Evolutionary conservation across 2,888 invertebrate species (phyloP).

Genomic region (Oxystoma pomonae): DNA sequence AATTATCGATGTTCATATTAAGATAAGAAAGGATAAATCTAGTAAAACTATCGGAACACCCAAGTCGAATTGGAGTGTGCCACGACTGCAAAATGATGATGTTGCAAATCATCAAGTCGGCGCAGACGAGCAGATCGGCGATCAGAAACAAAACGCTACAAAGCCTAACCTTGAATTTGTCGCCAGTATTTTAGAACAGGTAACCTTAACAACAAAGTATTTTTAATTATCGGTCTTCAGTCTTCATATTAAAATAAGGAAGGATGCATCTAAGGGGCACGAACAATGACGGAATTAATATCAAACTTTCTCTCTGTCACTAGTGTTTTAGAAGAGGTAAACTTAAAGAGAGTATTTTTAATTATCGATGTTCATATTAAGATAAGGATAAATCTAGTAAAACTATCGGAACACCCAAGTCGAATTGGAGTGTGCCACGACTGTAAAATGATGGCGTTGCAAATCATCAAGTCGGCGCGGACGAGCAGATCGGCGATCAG

Average conservation of each 20-base stretch:
- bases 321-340: too few species aligned
- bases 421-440: constrained; percentile 95
- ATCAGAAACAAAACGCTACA: constrained; percentile 76
- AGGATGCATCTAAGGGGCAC: neutral
- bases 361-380: too few species aligned
- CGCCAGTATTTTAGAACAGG: constrained; percentile 78
- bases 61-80: constrained; percentile 91
- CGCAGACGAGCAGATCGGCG: constrained; percentile 75
- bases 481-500: constrained; percentile 78
- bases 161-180: constrained; percentile 76
- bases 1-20: neutral
- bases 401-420: too few species aligned
- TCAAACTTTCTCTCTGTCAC: neutral
- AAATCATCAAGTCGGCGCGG: constrained; percentile 87
- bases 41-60: too few species aligned
- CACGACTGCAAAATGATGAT: constrained; percentile 93
- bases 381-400: too few species aligned
- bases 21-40: neutral
- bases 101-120: constrained; percentile 87
- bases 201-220: too few species aligned
- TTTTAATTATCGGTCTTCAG: constrained; percentile 5
- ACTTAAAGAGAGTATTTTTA: too few species aligned
- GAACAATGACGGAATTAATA: neutral
- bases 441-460: constrained; percentile 90
- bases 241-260: constrained; percentile 12